phyloP scores from a whole-genome alignment of 2,797 vertebrate genomes.

The Allobates femoralis region DNA sequence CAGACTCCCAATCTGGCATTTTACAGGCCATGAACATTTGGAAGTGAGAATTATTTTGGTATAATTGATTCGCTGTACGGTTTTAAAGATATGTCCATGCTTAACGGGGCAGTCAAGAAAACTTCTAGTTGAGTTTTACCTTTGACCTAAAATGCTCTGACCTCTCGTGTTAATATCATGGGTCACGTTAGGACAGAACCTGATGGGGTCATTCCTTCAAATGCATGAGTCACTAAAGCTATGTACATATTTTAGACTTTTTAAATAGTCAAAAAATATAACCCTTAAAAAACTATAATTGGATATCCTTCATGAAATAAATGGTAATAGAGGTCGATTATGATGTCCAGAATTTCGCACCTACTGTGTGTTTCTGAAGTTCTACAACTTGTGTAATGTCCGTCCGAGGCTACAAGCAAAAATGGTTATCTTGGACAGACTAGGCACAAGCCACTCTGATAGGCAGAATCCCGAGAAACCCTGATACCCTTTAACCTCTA shows the following conservation, averaged over 20 bases:
- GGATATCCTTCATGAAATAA: not conserved
- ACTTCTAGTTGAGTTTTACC: not conserved
- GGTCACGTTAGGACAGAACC: constrained; percentile 38
- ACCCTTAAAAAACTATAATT: not conserved
- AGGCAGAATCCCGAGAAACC: too few relatives aligned
- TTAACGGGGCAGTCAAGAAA: not conserved
- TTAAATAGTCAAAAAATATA: not conserved
- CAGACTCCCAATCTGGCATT: not conserved
- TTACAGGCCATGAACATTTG: not conserved
- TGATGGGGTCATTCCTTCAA: constrained; percentile 17
- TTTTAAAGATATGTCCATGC: constrained; percentile 8
- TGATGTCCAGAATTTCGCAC: too few relatives aligned
- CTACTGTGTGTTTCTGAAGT: too few relatives aligned
- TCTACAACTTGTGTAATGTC: too few relatives aligned
- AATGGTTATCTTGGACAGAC: too few relatives aligned
- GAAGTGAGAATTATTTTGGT: constrained; percentile 13
- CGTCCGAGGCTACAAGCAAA: too few relatives aligned
- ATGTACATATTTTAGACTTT: not conserved
- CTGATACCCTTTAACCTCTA: too few relatives aligned
- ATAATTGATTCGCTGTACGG: not conserved
- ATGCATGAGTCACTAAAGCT: constrained; percentile 2
- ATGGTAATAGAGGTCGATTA: too few relatives aligned
- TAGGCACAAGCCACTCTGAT: too few relatives aligned
- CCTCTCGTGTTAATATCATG: not conserved
- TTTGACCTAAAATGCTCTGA: constrained; percentile 6